Conservation (phyloP, 2,797 vertebrate species). For the Rallus crepitans region DNA sequence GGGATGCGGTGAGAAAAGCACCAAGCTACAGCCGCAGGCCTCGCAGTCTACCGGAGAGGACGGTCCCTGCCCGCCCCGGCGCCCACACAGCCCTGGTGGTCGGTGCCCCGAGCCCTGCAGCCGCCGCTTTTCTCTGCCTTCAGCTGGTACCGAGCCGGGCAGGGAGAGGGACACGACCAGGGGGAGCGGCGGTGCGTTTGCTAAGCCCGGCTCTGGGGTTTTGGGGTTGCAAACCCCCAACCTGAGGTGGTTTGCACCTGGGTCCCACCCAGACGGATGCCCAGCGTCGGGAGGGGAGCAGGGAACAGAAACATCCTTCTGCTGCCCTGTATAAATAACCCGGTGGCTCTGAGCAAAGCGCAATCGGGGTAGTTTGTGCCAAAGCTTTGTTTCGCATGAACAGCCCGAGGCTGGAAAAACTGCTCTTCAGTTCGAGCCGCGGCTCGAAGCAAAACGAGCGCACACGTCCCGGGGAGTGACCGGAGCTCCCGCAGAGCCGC, state of each 20-base stretch:
- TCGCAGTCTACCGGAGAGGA: not conserved
- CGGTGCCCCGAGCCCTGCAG: not conserved
- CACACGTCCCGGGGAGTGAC: fast-evolving
- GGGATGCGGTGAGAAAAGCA: not conserved
- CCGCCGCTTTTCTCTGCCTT: not conserved
- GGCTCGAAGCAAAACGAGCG: not conserved
- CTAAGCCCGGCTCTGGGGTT: not conserved
- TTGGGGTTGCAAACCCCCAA: not conserved
- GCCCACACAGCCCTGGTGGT: not conserved
- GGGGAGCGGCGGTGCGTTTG: not conserved
- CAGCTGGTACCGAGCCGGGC: too few species aligned
- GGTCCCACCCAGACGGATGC: not conserved
- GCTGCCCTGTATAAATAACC: not conserved
- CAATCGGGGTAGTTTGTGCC: not conserved
- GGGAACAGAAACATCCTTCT: not conserved
- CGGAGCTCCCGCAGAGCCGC: not conserved
- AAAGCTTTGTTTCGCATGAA: not conserved
- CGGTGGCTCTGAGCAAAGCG: too few species aligned
- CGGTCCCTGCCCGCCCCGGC: not conserved
- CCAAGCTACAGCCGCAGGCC: not conserved
- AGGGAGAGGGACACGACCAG: not conserved
- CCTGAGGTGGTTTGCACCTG: not conserved
- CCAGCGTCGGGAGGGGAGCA: fast-evolving
- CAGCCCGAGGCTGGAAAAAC: not conserved
- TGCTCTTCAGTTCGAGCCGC: not conserved